These are phyloP conservation scores for Tiphia femorata DNA, from an alignment of 2,888 invertebrate genomes.

Conservation along the genomic window DNA sequence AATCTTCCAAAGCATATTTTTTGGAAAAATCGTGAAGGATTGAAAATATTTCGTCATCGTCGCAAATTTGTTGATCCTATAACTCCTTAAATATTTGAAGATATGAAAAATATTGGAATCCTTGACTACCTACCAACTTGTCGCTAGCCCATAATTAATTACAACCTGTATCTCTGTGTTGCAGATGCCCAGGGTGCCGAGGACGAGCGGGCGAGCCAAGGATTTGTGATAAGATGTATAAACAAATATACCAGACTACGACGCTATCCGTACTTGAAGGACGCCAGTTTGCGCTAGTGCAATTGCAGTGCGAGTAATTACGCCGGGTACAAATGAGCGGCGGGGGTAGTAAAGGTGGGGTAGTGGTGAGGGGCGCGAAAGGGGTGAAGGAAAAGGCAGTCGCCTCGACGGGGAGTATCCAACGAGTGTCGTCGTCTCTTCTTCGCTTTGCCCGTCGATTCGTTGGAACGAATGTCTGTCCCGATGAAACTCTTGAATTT, in stretches of 20 bases:
- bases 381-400: not conserved
- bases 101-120: too few relatives aligned
- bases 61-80: too few relatives aligned
- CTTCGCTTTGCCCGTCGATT: too few relatives aligned
- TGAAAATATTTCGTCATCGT: too few relatives aligned
- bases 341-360: not conserved
- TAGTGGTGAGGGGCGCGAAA: too few relatives aligned
- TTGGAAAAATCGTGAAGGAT: too few relatives aligned
- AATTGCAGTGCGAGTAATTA: conserved; percentile 39
- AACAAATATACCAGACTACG: conserved; percentile 59
- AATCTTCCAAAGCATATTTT: too few relatives aligned
- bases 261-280: conserved; percentile 62
- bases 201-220: conserved; percentile 55
- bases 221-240: conserved; percentile 66
- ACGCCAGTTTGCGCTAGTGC: conserved; percentile 58
- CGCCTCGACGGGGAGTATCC: not conserved
- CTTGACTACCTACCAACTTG: too few relatives aligned
- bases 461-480: too few relatives aligned
- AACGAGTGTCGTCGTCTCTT: too few relatives aligned
- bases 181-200: conserved; percentile 54
- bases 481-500: too few relatives aligned
- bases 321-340: conserved; percentile 2
- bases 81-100: too few relatives aligned
- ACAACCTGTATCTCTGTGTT: conserved; percentile 46
- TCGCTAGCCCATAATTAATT: not conserved